phyloP scores from a whole-genome alignment of 2,888 invertebrate genomes.

The Drosophila tanythrix region DNA sequence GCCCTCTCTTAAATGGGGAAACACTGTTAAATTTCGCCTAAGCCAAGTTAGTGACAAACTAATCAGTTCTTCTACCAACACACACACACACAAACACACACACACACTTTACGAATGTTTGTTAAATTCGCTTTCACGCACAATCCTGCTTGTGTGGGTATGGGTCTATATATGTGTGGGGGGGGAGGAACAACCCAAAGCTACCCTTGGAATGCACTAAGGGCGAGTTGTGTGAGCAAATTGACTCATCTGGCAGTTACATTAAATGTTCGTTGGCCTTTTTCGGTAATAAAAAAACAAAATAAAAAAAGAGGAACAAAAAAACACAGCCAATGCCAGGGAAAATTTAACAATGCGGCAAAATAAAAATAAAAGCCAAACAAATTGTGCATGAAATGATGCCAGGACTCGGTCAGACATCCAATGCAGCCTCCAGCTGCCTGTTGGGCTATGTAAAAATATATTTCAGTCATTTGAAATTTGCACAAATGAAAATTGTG shows the following conservation, averaged over 20 bases:
- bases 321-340: slow-evolving; percentile 46
- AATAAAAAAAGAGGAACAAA: neutral
- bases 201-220: slow-evolving; percentile 32
- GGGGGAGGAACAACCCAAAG: slow-evolving; percentile 26
- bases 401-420: slow-evolving; percentile 28
- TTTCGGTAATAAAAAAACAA: slow-evolving; percentile 25
- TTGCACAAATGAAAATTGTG: slow-evolving; percentile 78
- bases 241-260: slow-evolving; percentile 65
- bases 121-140: slow-evolving; percentile 5
- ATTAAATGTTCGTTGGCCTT: slow-evolving; percentile 62
- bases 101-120: slow-evolving; percentile 2
- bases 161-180: neutral
- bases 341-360: slow-evolving; percentile 74
- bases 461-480: slow-evolving; percentile 63
- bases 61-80: slow-evolving; percentile 14
- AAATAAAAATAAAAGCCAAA: slow-evolving; percentile 75
- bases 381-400: slow-evolving; percentile 79
- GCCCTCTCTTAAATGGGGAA: slow-evolving; percentile 19
- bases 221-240: slow-evolving; percentile 34
- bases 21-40: slow-evolving; percentile 10
- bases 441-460: slow-evolving; percentile 24
- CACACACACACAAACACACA: neutral
- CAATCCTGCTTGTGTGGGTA: slow-evolving; percentile 1
- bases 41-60: slow-evolving; percentile 2
- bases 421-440: slow-evolving; percentile 29